A percentile compares a stretch with the other conserved stretches of the same genome.
Evolutionary conservation across 35 echinoderm and acorn worm genomes (phyloP).

Genomic region (Eucidaris tribuloides): DNA sequence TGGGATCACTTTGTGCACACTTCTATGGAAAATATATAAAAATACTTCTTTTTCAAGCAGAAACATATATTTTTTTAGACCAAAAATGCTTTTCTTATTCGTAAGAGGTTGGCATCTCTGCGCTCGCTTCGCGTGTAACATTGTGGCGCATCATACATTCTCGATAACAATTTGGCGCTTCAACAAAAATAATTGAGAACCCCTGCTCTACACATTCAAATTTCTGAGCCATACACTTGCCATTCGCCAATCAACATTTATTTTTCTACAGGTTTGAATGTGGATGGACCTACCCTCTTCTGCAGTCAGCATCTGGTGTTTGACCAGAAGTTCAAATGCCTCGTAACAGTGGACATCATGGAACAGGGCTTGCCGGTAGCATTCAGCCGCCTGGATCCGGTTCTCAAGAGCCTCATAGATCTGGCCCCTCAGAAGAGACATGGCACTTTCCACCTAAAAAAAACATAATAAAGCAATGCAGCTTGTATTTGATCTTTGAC

Average conservation of each 20-base stretch:
- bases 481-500: too few relatives aligned
- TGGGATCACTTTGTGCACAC: too few relatives aligned
- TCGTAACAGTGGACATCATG: slow-evolving; percentile 87
- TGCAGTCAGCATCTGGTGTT: slow-evolving; percentile 94
- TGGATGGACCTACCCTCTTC: slow-evolving; percentile 60
- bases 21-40: too few relatives aligned
- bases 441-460: slow-evolving; percentile 83
- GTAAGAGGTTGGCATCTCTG: too few relatives aligned
- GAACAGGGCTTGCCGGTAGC: slow-evolving; percentile 64
- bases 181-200: too few relatives aligned
- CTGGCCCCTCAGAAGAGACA: slow-evolving; percentile 75
- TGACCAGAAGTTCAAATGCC: slow-evolving; percentile 90
- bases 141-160: neutral
- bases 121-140: neutral
- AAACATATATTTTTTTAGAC: too few relatives aligned
- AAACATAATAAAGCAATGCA: too few relatives aligned
- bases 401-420: slow-evolving; percentile 92
- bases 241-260: neutral
- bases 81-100: too few relatives aligned
- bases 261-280: neutral
- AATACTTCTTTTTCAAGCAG: too few relatives aligned
- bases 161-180: neutral
- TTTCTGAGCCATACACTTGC: neutral
- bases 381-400: slow-evolving; percentile 59
- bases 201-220: neutral